phyloP scores from a whole-genome alignment of 2,888 invertebrate species.

The Diachrysia chrysitis region DNA sequence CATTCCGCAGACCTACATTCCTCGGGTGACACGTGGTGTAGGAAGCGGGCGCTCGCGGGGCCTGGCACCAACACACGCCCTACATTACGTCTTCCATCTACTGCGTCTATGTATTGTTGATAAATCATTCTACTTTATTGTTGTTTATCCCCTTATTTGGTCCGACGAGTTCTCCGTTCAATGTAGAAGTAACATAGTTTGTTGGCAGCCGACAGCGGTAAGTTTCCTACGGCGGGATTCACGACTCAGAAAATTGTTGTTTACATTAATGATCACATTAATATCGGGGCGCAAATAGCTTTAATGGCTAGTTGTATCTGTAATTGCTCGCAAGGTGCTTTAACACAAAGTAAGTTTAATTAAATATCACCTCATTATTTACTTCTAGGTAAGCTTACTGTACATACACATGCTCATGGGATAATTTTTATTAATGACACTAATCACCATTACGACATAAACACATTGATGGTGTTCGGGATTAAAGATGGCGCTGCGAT shows the following conservation, averaged over 20 bases:
- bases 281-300: slow-evolving; percentile 46
- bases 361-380: slow-evolving; percentile 53
- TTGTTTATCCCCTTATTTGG: slow-evolving; percentile 43
- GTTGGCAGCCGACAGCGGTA: slow-evolving; percentile 39
- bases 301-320: slow-evolving; percentile 29
- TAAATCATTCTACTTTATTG: slow-evolving; percentile 55
- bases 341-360: slow-evolving; percentile 49
- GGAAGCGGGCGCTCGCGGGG: slow-evolving; percentile 58
- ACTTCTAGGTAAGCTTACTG: slow-evolving; percentile 35
- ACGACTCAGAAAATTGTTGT: slow-evolving; percentile 47
- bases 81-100: slow-evolving; percentile 41
- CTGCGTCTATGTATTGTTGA: slow-evolving; percentile 46
- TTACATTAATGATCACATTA: slow-evolving; percentile 48
- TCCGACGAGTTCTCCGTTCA: slow-evolving; percentile 29
- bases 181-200: slow-evolving; percentile 29
- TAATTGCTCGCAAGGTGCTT: slow-evolving; percentile 49
- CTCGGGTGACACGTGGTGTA: slow-evolving; percentile 62
- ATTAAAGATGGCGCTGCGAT: slow-evolving; percentile 29
- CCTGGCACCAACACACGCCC: slow-evolving; percentile 53
- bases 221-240: slow-evolving; percentile 37
- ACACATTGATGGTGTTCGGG: slow-evolving; percentile 38
- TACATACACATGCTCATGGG: slow-evolving; percentile 31
- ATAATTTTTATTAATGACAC: slow-evolving; percentile 47
- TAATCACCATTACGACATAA: slow-evolving; percentile 43
- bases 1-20: slow-evolving; percentile 65